Conservation (phyloP, 2,797 vertebrate genomes). For the Propithecus deckenii region DNA sequence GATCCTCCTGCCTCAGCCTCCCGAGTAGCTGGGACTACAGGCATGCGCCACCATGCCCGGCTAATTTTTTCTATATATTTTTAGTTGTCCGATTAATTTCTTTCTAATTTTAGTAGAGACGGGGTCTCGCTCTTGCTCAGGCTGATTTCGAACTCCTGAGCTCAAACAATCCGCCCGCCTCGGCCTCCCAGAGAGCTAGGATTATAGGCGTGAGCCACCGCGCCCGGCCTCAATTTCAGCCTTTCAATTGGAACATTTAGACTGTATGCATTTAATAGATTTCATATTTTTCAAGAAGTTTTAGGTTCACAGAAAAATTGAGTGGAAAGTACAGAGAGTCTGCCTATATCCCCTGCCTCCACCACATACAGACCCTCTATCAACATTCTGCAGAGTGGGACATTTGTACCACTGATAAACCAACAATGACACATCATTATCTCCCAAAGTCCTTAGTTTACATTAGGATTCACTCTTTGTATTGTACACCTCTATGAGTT, state of each 20-base stretch:
- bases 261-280: neutral
- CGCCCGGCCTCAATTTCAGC: neutral
- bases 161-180: too few species aligned
- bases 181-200: too few species aligned
- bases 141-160: too few species aligned
- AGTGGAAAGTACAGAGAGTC: neutral
- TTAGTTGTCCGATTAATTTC: too few species aligned
- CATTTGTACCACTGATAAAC: neutral
- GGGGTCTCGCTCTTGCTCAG: too few species aligned
- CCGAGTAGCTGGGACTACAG: too few species aligned
- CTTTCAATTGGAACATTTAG: neutral
- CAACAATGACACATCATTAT: neutral
- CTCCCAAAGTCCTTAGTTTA: neutral
- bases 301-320: neutral
- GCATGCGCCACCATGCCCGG: too few species aligned
- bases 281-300: neutral
- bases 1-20: too few species aligned
- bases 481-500: neutral
- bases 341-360: too few species aligned
- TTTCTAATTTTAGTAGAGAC: too few species aligned
- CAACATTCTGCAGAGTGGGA: neutral
- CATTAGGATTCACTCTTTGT: neutral
- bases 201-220: too few species aligned
- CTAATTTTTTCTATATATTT: too few species aligned
- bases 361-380: neutral